A percentile compares a stretch with the other conserved stretches of the same genome.
These are phyloP conservation scores for Bufotes viridis DNA, from an alignment of 2,797 vertebrate genomes.

Conservation along the genomic window DNA sequence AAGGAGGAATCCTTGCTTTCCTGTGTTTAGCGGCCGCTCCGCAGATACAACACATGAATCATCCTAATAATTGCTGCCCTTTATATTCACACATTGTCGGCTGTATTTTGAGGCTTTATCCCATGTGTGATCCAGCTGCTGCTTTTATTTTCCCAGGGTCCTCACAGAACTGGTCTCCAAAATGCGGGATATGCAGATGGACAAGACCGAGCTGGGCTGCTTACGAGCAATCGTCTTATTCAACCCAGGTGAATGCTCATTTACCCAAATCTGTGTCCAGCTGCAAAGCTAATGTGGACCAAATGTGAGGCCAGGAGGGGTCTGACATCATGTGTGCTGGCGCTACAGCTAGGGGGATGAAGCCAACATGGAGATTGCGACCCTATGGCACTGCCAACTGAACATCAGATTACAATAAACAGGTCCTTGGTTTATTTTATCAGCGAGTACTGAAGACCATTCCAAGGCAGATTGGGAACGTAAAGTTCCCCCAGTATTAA, in stretches of 20 bases:
- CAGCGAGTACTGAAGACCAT: too few species aligned
- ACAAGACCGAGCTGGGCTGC: slow-evolving; percentile 97
- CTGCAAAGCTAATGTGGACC: not conserved
- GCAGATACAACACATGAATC: too few species aligned
- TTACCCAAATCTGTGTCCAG: not conserved
- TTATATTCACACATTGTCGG: not conserved
- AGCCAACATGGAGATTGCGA: not conserved
- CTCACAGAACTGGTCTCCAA: slow-evolving; percentile 97
- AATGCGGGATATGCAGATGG: slow-evolving; percentile 99
- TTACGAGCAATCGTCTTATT: slow-evolving; percentile 95
- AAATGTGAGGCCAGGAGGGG: not conserved
- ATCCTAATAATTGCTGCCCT: too few species aligned
- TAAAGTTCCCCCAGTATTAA: too few species aligned
- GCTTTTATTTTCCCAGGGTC: slow-evolving; percentile 77
- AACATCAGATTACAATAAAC: too few species aligned
- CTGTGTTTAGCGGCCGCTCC: too few species aligned
- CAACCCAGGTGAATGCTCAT: slow-evolving; percentile 84
- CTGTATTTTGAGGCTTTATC: too few species aligned
- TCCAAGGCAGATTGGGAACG: too few species aligned
- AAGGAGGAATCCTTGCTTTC: too few species aligned
- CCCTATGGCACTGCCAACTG: not conserved
- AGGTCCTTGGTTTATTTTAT: too few species aligned
- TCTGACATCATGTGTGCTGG: not conserved
- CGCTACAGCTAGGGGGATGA: not conserved
- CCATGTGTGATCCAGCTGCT: not conserved